phyloP scores from a whole-genome alignment of 2,113 vertebrate genomes.

The Agelaius phoeniceus region DNA sequence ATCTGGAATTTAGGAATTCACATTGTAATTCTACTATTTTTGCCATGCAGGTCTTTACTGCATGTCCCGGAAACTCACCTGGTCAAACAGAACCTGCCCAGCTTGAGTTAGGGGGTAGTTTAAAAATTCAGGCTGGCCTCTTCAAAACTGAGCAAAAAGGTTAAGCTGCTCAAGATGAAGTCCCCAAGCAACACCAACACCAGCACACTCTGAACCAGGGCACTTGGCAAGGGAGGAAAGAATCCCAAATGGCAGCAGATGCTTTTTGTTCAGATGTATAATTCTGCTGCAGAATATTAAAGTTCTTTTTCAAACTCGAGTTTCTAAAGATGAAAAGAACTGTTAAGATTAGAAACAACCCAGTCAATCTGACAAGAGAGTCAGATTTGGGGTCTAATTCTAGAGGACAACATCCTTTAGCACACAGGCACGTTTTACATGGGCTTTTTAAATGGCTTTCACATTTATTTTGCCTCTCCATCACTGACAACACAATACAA shows the following conservation, averaged over 20 bases:
- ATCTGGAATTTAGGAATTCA: not conserved
- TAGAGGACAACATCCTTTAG: constrained; percentile 31
- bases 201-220: not conserved
- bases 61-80: not conserved
- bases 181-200: not conserved
- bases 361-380: not conserved
- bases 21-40: not conserved
- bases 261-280: not conserved
- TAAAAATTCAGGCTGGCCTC: not conserved
- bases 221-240: not conserved
- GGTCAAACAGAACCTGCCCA: not conserved
- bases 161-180: not conserved
- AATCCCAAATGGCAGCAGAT: not conserved
- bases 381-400: constrained; percentile 2
- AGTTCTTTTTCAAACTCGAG: not conserved
- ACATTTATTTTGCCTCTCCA: constrained; percentile 42
- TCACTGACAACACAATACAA: constrained; percentile 42
- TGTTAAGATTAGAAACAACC: not conserved
- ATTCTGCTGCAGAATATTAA: not conserved
- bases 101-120: not conserved
- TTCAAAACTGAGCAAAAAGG: not conserved
- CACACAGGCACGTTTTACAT: constrained; percentile 26
- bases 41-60: not conserved
- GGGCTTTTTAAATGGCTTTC: constrained; percentile 55
- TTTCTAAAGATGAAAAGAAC: constrained; percentile 27